phyloP scores from a whole-genome alignment of 1,140 invertebrate species.

The Eurosta solidaginis region DNA sequence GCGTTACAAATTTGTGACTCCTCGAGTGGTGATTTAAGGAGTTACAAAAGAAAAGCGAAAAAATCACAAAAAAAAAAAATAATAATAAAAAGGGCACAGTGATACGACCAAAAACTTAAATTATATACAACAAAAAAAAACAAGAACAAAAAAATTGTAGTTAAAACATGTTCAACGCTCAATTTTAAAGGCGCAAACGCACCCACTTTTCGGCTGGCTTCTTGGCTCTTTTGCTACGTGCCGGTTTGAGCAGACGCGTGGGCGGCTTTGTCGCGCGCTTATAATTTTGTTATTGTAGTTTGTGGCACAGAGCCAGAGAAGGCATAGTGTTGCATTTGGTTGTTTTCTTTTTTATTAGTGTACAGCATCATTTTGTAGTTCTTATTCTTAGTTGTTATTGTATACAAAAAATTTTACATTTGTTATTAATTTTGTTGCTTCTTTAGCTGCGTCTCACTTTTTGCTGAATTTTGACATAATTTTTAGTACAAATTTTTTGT shows the following conservation, averaged over 20 bases:
- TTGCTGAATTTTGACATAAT: not conserved
- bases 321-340: too few relatives aligned
- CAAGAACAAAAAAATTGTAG: not conserved
- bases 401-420: not conserved
- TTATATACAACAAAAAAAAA: conserved; percentile 19
- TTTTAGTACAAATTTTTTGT: not conserved
- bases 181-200: not conserved
- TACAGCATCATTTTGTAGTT: not conserved
- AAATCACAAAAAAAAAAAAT: not conserved
- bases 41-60: not conserved
- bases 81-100: not conserved
- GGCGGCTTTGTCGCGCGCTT: conserved; percentile 21
- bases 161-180: not conserved
- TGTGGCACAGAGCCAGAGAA: conserved; percentile 1
- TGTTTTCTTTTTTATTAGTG: not conserved
- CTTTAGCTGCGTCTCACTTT: not conserved
- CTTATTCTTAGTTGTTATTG: not conserved
- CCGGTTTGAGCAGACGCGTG: conserved; percentile 6
- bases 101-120: not conserved
- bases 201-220: conserved; percentile 2
- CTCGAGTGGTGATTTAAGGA: not conserved
- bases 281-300: not conserved
- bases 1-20: not conserved
- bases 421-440: not conserved
- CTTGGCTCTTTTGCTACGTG: not conserved